phyloP scores from a whole-genome alignment of 2,113 vertebrate genomes.

The Pithys albifrons region DNA sequence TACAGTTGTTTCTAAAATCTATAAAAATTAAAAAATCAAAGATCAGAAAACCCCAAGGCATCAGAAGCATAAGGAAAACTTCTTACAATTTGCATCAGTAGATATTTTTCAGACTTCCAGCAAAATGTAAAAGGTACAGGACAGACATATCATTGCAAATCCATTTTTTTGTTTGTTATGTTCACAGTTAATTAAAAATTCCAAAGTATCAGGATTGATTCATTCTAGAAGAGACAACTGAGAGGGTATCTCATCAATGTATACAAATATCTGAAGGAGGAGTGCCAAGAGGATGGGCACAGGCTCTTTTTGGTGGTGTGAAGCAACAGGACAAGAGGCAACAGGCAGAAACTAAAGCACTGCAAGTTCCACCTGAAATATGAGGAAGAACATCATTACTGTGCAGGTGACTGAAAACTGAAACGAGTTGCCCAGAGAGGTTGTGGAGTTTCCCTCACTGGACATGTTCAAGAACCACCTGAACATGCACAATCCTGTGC shows the following conservation, averaged over 20 bases:
- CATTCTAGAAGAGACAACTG: neutral
- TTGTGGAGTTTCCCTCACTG: no score
- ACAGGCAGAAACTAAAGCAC: neutral
- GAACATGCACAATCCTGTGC: neutral
- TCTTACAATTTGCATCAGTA: neutral
- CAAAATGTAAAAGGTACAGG: neutral
- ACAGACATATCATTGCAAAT: neutral
- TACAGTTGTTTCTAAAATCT: no score
- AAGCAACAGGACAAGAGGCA: neutral
- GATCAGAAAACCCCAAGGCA: no score
- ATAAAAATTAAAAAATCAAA: no score
- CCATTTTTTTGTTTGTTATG: neutral
- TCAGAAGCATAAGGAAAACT: neutral
- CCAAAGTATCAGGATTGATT: neutral
- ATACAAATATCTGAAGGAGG: neutral
- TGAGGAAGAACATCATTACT: no score
- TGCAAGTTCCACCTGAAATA: neutral
- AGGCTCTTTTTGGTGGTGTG: neutral
- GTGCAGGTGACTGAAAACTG: no score
- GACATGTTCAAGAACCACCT: no score
- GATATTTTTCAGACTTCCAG: neutral
- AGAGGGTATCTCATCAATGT: neutral
- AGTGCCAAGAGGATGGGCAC: neutral
- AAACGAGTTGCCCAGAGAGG: no score
- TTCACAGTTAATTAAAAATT: neutral